Evolutionary conservation across 2,113 vertebrate genomes (phyloP).

Genomic region (Oriolus oriolus): DNA sequence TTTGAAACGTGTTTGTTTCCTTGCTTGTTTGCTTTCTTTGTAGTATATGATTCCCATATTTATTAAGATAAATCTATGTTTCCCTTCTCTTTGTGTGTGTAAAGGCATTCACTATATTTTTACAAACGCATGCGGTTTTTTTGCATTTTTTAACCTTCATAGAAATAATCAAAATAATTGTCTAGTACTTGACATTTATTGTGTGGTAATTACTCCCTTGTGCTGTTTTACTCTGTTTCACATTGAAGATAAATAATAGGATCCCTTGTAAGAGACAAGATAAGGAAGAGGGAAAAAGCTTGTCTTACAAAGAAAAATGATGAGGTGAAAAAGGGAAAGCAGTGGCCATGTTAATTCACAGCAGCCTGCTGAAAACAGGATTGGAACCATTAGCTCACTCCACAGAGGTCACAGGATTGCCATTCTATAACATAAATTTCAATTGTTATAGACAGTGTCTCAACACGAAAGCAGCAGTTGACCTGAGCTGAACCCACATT

Average conservation of each 20-base stretch:
- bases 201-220: background rate
- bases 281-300: background rate
- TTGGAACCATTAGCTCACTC: background rate
- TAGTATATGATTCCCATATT: background rate
- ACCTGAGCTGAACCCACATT: conserved; percentile 11
- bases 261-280: background rate
- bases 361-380: background rate
- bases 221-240: background rate
- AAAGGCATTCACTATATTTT: background rate
- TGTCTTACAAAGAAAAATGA: background rate
- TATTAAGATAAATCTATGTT: background rate
- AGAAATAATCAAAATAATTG: background rate
- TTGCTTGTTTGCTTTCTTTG: background rate
- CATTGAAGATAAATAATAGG: background rate
- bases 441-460: conserved; percentile 1
- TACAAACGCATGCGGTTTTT: background rate
- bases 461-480: background rate
- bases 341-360: background rate
- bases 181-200: background rate
- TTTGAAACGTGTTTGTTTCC: background rate
- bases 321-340: background rate
- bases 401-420: background rate
- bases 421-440: conserved; percentile 19
- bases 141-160: background rate
- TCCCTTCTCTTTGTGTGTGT: background rate